These are phyloP conservation scores for Meandrusa payeni DNA, from an alignment of 2,888 invertebrate genomes.

Conservation along the genomic window DNA sequence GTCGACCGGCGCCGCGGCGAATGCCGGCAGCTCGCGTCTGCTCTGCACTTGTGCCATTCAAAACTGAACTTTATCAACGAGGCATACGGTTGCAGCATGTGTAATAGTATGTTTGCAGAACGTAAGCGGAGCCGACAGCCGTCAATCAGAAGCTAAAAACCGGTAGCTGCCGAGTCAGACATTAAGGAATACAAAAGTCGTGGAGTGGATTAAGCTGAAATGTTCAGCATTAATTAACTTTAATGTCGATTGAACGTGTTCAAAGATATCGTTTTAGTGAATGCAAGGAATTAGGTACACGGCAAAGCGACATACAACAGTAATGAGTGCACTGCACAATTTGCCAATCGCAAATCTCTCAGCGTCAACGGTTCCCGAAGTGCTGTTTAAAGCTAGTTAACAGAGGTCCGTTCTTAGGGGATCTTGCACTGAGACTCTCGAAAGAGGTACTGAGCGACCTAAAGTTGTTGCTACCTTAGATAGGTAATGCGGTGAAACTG, in stretches of 20 bases:
- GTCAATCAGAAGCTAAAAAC: slow-evolving; percentile 79
- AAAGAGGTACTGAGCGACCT: too few relatives aligned
- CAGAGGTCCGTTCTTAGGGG: too few relatives aligned
- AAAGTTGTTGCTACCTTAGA: too few relatives aligned
- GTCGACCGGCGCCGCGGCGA: slow-evolving; percentile 72
- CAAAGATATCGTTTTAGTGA: background rate
- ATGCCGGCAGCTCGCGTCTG: slow-evolving; percentile 44
- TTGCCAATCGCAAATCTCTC: too few relatives aligned
- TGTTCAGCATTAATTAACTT: slow-evolving; percentile 10
- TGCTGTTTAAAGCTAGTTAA: too few relatives aligned
- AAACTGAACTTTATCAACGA: slow-evolving; percentile 36
- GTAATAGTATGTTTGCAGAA: slow-evolving; percentile 43
- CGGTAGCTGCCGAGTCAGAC: slow-evolving; percentile 74
- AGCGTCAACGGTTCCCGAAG: too few relatives aligned
- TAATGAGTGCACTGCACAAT: too few relatives aligned
- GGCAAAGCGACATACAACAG: too few relatives aligned
- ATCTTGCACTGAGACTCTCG: too few relatives aligned
- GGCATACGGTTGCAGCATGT: slow-evolving; percentile 29
- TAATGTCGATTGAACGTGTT: background rate
- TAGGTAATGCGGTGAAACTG: too few relatives aligned
- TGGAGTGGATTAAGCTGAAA: slow-evolving; percentile 42
- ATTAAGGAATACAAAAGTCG: slow-evolving; percentile 68
- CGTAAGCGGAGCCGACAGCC: slow-evolving; percentile 76
- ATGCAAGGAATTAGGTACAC: too few relatives aligned
- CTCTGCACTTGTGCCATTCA: slow-evolving; percentile 21